A percentile compares a stretch with the other conserved stretches of the same genome.
phyloP scores from a whole-genome alignment of 2,113 vertebrate genomes.

The Sebastes fasciatus region DNA sequence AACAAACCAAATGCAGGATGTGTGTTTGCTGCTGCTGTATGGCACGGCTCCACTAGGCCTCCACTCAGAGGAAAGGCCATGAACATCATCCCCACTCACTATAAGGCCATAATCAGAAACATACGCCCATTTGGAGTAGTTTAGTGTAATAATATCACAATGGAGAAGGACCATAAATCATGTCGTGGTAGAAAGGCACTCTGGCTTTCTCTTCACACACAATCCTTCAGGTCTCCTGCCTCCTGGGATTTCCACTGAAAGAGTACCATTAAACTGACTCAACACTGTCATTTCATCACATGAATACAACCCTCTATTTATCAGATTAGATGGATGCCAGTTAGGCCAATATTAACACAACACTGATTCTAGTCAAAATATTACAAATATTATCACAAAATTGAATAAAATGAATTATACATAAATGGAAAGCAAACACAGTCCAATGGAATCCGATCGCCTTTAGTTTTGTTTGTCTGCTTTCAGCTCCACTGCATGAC shows the following conservation, averaged over 20 bases:
- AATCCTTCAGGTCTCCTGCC: conserved; percentile 25
- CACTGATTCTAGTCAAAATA: conserved; percentile 16
- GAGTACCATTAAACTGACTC: conserved; percentile 34
- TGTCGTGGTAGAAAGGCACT: conserved; percentile 57
- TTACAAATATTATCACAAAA: conserved; percentile 30
- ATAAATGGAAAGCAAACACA: conserved; percentile 56
- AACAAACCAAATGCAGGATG: conserved; percentile 66
- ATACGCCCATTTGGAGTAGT: conserved; percentile 79
- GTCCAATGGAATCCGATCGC: conserved; percentile 76
- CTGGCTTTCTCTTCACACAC: conserved; percentile 51
- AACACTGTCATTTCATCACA: conserved; percentile 39
- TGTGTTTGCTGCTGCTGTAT: conserved; percentile 68
- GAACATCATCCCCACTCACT: conserved; percentile 76
- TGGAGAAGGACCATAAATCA: conserved; percentile 78
- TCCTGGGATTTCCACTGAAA: conserved; percentile 36
- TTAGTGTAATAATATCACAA: conserved; percentile 83
- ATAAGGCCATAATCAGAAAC: conserved; percentile 77
- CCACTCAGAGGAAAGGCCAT: conserved; percentile 61
- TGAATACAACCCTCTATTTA: conserved; percentile 28
- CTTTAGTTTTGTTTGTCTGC: conserved; percentile 81
- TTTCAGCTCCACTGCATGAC: conserved; percentile 82
- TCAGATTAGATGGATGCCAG: conserved; percentile 13
- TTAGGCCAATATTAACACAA: conserved; percentile 16
- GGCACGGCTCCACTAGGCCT: conserved; percentile 71
- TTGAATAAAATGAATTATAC: conserved; percentile 42